phyloP scores from a whole-genome alignment of 2,113 vertebrate genomes.

The Centropus unirufus region DNA sequence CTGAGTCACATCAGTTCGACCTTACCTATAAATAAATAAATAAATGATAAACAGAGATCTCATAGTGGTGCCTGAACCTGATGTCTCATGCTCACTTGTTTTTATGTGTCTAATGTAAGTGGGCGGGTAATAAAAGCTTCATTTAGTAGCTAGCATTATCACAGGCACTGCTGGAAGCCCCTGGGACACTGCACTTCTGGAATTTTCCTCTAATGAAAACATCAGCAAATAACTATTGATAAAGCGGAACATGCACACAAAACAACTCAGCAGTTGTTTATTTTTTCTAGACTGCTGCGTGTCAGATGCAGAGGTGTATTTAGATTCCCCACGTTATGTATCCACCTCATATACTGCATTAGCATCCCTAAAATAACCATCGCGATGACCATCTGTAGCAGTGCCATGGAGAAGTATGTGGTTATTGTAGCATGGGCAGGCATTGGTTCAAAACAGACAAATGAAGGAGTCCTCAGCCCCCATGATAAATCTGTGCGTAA shows the following conservation, averaged over 20 bases:
- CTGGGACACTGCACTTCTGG: constrained; percentile 34
- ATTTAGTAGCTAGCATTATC: constrained; percentile 14
- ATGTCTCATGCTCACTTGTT: constrained; percentile 57
- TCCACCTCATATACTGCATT: background rate
- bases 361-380: background rate
- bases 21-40: constrained; percentile 2
- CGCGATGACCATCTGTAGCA: background rate
- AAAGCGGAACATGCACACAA: background rate
- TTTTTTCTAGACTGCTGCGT: background rate
- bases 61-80: background rate
- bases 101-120: constrained; percentile 55
- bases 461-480: background rate
- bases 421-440: background rate
- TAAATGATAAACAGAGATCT: background rate
- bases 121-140: constrained; percentile 49
- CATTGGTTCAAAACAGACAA: background rate
- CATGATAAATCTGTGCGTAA: background rate
- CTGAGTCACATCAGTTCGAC: background rate
- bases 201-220: constrained; percentile 34
- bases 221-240: background rate
- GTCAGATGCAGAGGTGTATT: background rate
- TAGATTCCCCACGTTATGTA: background rate
- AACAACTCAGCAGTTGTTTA: background rate
- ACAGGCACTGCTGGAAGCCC: background rate
- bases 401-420: background rate